phyloP scores from a whole-genome alignment of 2,888 invertebrate species.

The Marasmarcha lunaedactyla region DNA sequence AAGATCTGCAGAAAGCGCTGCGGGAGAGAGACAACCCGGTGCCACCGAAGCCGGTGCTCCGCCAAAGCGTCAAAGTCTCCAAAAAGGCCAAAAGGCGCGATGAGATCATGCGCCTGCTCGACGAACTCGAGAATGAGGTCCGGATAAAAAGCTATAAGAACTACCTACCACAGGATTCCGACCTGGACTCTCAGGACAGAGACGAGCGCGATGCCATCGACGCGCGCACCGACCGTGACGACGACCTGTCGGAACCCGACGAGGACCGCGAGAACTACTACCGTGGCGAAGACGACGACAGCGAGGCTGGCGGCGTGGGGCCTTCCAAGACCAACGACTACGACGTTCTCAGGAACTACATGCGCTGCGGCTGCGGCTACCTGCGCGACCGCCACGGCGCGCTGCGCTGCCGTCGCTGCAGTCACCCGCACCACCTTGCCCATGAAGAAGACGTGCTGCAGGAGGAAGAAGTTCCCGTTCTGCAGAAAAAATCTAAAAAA shows the following conservation, averaged over 20 bases:
- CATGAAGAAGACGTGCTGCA: too few relatives aligned
- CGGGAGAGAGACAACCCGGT: too few relatives aligned
- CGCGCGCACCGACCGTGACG: too few relatives aligned
- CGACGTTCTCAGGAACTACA: neutral
- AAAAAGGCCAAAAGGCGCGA: neutral
- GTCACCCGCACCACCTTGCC: too few relatives aligned
- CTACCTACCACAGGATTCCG: neutral
- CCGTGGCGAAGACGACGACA: conserved; percentile 3
- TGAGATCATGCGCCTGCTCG: neutral
- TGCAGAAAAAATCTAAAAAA: neutral
- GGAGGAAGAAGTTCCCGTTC: neutral
- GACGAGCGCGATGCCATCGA: too few relatives aligned
- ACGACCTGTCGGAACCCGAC: too few relatives aligned
- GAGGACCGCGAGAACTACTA: conserved; percentile 5
- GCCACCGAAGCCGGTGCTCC: too few relatives aligned
- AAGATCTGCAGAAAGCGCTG: too few relatives aligned
- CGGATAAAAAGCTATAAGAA: neutral
- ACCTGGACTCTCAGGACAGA: too few relatives aligned
- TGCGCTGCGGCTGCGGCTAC: neutral
- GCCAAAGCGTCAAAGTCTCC: too few relatives aligned
- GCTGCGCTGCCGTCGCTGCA: neutral
- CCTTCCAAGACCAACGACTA: too few relatives aligned
- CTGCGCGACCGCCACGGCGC: neutral
- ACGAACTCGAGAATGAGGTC: neutral
- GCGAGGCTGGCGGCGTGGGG: too few relatives aligned